Percentiles rank a stretch among this genome's conserved stretches.
These are phyloP conservation scores for Drosophila hydei DNA, from an alignment of 1,140 invertebrate genomes.

Conservation along the genomic window DNA sequence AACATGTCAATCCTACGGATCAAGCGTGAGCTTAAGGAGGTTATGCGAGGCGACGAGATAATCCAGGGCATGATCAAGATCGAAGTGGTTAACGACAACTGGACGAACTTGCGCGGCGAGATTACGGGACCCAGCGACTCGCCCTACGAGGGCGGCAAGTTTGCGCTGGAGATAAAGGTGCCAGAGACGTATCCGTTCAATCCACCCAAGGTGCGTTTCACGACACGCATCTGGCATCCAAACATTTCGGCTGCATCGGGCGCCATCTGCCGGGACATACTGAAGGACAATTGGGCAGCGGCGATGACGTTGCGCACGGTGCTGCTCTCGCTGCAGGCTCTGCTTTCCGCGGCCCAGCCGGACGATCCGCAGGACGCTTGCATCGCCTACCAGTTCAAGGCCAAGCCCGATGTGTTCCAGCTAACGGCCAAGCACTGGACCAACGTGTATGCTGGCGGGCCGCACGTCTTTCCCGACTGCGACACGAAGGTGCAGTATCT, in stretches of 20 bases:
- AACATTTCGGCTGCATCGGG: neutral
- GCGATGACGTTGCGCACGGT: constrained; percentile 99
- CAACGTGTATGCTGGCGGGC: constrained; percentile 95
- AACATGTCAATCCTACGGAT: constrained; percentile 98
- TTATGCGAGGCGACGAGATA: constrained; percentile 98
- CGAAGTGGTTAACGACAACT: constrained; percentile 96
- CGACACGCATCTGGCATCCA: constrained; percentile 72
- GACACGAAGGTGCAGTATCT: constrained; percentile 92
- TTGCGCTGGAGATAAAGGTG: constrained; percentile 97
- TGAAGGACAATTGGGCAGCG: constrained; percentile 99
- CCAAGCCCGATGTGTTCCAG: constrained; percentile 92
- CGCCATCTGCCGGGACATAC: constrained; percentile 87
- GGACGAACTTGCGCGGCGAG: constrained; percentile 95
- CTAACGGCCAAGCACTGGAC: constrained; percentile 98
- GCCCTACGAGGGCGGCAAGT: constrained; percentile 97
- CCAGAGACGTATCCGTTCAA: constrained; percentile 99
- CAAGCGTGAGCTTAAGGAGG: constrained; percentile 98
- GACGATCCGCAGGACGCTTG: constrained; percentile 98
- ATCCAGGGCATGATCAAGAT: constrained; percentile 96
- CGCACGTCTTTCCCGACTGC: constrained; percentile 89
- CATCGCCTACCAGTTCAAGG: constrained; percentile 98
- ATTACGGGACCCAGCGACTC: constrained; percentile 97
- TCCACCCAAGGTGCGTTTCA: constrained; percentile 98
- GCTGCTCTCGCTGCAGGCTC: constrained; percentile 95
- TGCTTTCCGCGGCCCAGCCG: constrained; percentile 96